Conservation (phyloP, 2,113 vertebrate genomes). For the Prunella himalayana region DNA sequence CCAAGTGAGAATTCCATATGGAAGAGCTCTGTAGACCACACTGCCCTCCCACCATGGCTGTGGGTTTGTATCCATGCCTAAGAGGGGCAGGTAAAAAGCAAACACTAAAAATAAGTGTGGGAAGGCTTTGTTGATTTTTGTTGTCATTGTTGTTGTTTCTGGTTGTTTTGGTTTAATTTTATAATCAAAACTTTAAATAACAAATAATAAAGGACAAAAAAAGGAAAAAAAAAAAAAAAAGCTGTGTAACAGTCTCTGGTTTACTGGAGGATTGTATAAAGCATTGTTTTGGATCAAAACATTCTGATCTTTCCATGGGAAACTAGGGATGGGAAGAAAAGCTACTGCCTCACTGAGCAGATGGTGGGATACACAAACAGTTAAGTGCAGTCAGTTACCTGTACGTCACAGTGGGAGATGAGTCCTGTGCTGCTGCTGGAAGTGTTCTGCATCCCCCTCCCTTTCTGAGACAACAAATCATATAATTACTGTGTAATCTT, state of each 20-base stretch:
- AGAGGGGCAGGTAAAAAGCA: not conserved
- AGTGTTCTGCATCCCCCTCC: not conserved
- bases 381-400: not conserved
- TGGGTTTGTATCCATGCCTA: not conserved
- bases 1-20: not conserved
- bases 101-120: not conserved
- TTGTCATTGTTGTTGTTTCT: not conserved
- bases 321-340: not conserved
- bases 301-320: not conserved
- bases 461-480: not conserved
- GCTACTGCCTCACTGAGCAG: not conserved
- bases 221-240: rapidly evolving
- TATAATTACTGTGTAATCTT: not conserved
- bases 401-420: not conserved
- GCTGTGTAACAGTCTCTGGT: not conserved
- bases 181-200: not conserved
- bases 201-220: not conserved
- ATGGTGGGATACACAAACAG: not conserved
- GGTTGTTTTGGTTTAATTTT: not conserved
- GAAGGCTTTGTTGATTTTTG: not conserved
- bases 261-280: not conserved
- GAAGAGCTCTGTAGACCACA: not conserved
- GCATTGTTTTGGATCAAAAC: not conserved
- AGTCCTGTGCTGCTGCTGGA: not conserved
- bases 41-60: not conserved